Conservation (phyloP, 23 tunicate genomes). For the Halocynthia roretzi region DNA sequence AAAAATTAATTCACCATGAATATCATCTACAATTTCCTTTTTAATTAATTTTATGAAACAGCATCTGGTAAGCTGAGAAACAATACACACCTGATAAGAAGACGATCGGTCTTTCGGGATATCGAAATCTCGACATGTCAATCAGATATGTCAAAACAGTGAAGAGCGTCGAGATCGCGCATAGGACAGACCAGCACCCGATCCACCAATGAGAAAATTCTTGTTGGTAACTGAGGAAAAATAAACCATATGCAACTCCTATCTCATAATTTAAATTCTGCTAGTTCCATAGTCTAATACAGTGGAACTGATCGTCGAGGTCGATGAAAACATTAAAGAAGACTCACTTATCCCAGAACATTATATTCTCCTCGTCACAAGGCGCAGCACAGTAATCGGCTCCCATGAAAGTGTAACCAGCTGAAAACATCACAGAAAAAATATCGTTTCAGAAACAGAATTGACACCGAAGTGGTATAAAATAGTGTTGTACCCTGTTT, state of each 20-base stretch:
- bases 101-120: slow-evolving; percentile 92
- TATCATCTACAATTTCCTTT: no score
- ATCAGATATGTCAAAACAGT: slow-evolving; percentile 87
- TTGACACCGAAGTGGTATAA: no score
- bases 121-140: slow-evolving; percentile 77
- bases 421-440: slow-evolving; percentile 1
- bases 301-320: neutral
- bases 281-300: neutral
- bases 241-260: neutral
- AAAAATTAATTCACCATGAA: no score
- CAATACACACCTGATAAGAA: slow-evolving; percentile 67
- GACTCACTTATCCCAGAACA: slow-evolving; percentile 67
- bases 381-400: slow-evolving; percentile 73
- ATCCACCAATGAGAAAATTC: slow-evolving; percentile 53
- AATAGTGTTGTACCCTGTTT: neutral
- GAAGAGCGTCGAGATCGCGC: slow-evolving; percentile 78
- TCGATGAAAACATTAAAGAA: neutral
- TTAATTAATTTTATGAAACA: no score
- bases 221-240: slow-evolving; percentile 13
- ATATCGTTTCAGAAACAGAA: neutral
- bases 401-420: slow-evolving; percentile 70
- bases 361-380: slow-evolving; percentile 46
- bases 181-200: slow-evolving; percentile 74
- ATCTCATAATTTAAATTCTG: neutral
- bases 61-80: neutral